Evolutionary conservation across 1,140 invertebrate species (phyloP), one percentile per base, ranked within the genome.

Genomic region (Lethrus apterus): DNA sequence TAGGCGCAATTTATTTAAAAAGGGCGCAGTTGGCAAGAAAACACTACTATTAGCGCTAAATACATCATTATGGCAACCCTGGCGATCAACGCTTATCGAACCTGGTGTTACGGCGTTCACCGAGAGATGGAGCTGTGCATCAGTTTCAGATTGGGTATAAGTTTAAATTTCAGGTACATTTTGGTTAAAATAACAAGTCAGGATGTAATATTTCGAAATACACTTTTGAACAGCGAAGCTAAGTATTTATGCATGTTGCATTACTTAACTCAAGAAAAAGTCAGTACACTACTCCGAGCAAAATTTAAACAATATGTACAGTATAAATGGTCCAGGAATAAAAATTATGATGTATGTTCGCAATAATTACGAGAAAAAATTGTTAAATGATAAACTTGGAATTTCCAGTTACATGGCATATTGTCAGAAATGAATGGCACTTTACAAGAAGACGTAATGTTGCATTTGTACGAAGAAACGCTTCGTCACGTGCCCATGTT

Each of bases 291-390:
- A 9, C 40, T 70, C 3, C 67, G 66, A 51, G 61, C 59, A 41
- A 61, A 54, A 11, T 44, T 70, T 0, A 58, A 68, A 3, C 66
- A 70, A 15, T 67, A 67, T 44, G 67, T 67, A 62, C 67, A 69
- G 51, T 71, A 71, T 48, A 64, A 70, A 48, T 72, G 70, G 70
- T 70, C 69, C 49, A 60, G 70, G 52, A 70, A 66, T 10, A 66
- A 65, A 9, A 68, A 66, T 38, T 66, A 66, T 66, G 69, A 65
- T 53, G 68, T 70, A 50, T 55, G 69, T 55, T 13, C 34, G 15
- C 2, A 17, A 13, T n/a, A 4, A 34, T 11, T 3, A 14, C 9
- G 10, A 14, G 11, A 5, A 13, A 13, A 34, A 9, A 9, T 17
- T 4, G 3, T 14, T 14, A 5, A 17, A 10, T 18, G 10, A 34